Evolutionary conservation across 2,113 vertebrate genomes (phyloP), one percentile per base, ranked within the genome.

Genomic region (Galeopterus variegatus): DNA sequence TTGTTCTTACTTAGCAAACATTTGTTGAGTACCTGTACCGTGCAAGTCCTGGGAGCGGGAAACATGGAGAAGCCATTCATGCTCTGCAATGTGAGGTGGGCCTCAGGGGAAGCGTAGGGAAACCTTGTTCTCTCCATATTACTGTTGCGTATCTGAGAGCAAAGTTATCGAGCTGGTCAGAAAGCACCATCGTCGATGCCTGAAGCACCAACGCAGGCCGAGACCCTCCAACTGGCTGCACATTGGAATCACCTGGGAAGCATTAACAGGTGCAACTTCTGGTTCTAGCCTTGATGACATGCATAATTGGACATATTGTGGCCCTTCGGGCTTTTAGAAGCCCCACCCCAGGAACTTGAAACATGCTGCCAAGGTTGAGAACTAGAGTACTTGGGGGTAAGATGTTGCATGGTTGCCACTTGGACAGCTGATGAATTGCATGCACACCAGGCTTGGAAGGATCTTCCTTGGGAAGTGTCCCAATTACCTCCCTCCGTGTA

Each of bases 61-160:
- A 19, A 9, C 33, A 12, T 18, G 18, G 3, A 14, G 18, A 45
- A 36, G 80, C 10, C 23, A 1, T 15, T 14, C 8, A 2, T 0
- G 4, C 31, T 76, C 70, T 54, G 64, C 58, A 45, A 14, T 14
- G 45, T n/a, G 75, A 26, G 80, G n/a, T 5, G 76, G 18, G 10
- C 36, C 50, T 21, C 9, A 7, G 77, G 13, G 7, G 18, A 5
- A 1, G 26, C 28, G 36, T 21, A 15, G 70, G 28, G 33, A 73
- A 62, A 52, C 28, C 45, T 19, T 21, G 21, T 48, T 14, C 52
- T 10, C 48, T n/a, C 19, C 12, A 10, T 7, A 31, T 36, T 1
- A 15, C 1, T 15, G 65, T 58, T 60, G 31, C 5, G 2, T 2
- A 3, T 60, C 62, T 3, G 11, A 60, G 56, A 62, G 41, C 4